A percentile compares a stretch with the other conserved stretches of the same genome.
Conservation (phyloP, 2,797 vertebrate species). For the Tympanoctomys barrerae region DNA sequence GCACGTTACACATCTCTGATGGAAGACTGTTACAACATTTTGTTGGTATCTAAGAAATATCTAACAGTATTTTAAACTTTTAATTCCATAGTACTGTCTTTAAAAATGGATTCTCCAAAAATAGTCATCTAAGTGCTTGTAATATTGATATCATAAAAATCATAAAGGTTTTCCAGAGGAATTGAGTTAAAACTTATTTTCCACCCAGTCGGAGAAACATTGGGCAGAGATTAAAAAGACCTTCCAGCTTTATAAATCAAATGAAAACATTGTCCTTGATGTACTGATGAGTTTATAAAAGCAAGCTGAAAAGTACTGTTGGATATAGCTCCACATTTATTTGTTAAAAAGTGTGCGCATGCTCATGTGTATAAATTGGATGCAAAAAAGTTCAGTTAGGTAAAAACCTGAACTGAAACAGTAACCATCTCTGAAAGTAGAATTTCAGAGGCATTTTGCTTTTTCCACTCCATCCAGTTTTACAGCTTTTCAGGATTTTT, state of each 20-base stretch:
- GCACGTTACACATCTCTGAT: background rate
- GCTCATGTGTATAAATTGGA: background rate
- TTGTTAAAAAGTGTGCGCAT: background rate
- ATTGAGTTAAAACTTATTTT: slow-evolving; percentile 58
- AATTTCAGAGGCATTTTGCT: background rate
- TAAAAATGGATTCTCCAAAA: slow-evolving; percentile 44
- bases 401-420: background rate
- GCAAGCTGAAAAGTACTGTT: background rate
- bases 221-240: slow-evolving; percentile 18
- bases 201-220: background rate
- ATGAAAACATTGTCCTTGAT: slow-evolving; percentile 31
- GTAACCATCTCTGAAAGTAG: background rate
- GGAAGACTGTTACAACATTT: background rate
- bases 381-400: background rate
- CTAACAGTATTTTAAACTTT: slow-evolving; percentile 20
- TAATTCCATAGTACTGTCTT: background rate
- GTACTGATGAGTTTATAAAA: slow-evolving; percentile 13
- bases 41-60: slow-evolving; percentile 36
- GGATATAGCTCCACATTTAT: background rate
- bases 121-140: slow-evolving; percentile 5
- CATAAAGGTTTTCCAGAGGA: background rate
- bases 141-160: slow-evolving; percentile 14
- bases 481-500: slow-evolving; percentile 10
- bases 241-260: background rate
- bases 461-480: background rate